Base-by-base conservation (phyloP, 2,113 vertebrate genomes). In the Forbesichthys agassizii region DNA sequence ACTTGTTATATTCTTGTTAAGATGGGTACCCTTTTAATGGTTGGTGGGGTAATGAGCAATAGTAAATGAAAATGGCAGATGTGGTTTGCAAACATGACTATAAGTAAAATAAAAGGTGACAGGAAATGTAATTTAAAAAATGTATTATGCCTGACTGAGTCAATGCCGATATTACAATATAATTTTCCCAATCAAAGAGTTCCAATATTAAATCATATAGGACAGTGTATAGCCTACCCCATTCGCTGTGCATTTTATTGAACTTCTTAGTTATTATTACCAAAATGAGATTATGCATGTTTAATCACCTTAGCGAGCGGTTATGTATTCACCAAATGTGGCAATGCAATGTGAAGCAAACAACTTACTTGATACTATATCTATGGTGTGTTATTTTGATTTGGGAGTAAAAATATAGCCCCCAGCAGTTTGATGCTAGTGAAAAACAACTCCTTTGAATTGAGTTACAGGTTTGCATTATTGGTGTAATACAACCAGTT, bases 211-310 rank as follows among this genome's bases (percentile, higher is more conserved):
- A 72, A 74, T 89, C 87, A 86, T 85, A 65, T 5, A 77, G 80
- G 87, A 87, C 63, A 49, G 66, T 48, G 74, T 53, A 57, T 53
- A 27, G 27, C 27, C 27, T 27, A 57, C 77, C 46, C 79, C 75
- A 75, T 75, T 88, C 82, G 70, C 54, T 68, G 61, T 88, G 84
- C 82, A 84, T 90, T 90, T 90, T 90, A 91, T 91, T 91, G 86
- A 92, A 88, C 84, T 84, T 79, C 84, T 88, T 84, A 83, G 84
- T 85, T 91, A 91, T 88, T 91, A 89, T 89, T 88, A 89, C 85
- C 84, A 85, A 84, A 84, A 79, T 81, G 79, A 80, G 84, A 89
- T 89, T 89, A 86, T 83, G 81, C 75, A 72, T 83, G 77, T 73
- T 82, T 90, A 91, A 90, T 89, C 88, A 73, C 81, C 79, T 87